These are phyloP conservation scores for Lagocephalus sceleratus DNA, from an alignment of 2,797 vertebrate genomes.

Conservation along the genomic window DNA sequence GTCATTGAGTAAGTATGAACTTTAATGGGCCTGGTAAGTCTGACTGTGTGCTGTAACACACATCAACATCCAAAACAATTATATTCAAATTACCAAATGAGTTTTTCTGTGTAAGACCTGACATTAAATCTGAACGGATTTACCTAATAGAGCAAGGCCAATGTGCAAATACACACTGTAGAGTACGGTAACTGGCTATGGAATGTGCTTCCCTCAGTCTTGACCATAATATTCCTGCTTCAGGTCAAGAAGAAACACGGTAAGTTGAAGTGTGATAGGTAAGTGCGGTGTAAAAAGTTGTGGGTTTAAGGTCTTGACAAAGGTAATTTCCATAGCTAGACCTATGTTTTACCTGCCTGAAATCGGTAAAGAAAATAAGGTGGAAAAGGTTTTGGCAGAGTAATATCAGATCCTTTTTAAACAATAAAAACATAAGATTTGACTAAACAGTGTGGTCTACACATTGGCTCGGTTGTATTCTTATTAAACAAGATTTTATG, in stretches of 20 bases:
- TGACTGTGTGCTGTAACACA: constrained; percentile 82
- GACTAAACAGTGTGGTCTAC: constrained; percentile 74
- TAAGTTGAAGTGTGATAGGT: constrained; percentile 74
- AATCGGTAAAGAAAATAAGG: constrained; percentile 29
- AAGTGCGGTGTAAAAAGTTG: constrained; percentile 48
- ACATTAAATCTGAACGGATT: constrained; percentile 52
- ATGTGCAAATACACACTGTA: constrained; percentile 77
- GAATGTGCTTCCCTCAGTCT: constrained; percentile 69
- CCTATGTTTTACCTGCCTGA: constrained; percentile 42
- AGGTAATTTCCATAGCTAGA: constrained; percentile 84
- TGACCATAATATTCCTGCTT: constrained; percentile 68
- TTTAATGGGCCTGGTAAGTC: constrained; percentile 91
- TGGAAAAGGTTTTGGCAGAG: constrained; percentile 6
- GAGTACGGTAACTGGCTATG: constrained; percentile 81
- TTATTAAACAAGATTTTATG: constrained; percentile 65
- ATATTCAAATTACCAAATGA: constrained; percentile 65
- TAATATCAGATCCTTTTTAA: constrained; percentile 2
- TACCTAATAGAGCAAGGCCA: constrained; percentile 50
- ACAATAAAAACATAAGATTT: constrained; percentile 18
- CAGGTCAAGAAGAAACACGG: constrained; percentile 73
- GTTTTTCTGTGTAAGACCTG: constrained; percentile 92
- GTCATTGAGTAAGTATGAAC: constrained; percentile 89
- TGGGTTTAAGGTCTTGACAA: constrained; percentile 71
- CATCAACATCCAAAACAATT: constrained; percentile 72
- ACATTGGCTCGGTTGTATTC: constrained; percentile 60